Evolutionary conservation across 2,113 vertebrate genomes (phyloP), one percentile per base, ranked within the genome.

Genomic region (Passer domesticus): DNA sequence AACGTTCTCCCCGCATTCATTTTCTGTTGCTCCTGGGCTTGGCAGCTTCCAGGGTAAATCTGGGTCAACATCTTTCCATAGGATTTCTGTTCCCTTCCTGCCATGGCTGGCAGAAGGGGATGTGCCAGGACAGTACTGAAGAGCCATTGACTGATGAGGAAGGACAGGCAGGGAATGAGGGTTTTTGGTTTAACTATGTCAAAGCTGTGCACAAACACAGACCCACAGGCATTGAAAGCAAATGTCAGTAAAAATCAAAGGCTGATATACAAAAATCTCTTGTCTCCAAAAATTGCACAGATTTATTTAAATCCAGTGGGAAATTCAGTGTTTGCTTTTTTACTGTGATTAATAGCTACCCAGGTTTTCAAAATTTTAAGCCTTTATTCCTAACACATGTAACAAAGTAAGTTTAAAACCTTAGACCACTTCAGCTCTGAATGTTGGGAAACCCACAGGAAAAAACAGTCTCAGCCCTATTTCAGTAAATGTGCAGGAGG

Each of bases 1-100:
- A 0, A 24, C 0, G 10, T 79, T 70, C 1, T 0, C 33, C 44
- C 39, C 0, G 0, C 56, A 41, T 77, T 67, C 80, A 74, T 93
- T 67, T 88, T 44, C 70, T 86, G 11, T 76, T 83, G 79, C 64
- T 86, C 73, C 76, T n/a, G 79, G 68, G 76, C 79, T 94, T 87
- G 82, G 70, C 10, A 1, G 79, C 72, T 89, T 80, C 67, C 85
- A 62, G 80, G 56, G 39, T 86, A 90, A 92, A 96, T 81, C 86
- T 93, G 90, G 91, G 96, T 95, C 94, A 96, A 67, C 9, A 2
- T 88, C 55, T 72, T 94, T 90, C 91, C 60, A 33, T 50, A 63
- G 86, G 55, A 64, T 80, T 86, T 83, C 55, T 86, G 68, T 81
- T 89, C 76, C 60, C 72, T 89, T 95, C 88, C 80, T 92, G 83